Conservation (phyloP, 2,113 vertebrate genomes). For the Elgaria multicarinata region DNA sequence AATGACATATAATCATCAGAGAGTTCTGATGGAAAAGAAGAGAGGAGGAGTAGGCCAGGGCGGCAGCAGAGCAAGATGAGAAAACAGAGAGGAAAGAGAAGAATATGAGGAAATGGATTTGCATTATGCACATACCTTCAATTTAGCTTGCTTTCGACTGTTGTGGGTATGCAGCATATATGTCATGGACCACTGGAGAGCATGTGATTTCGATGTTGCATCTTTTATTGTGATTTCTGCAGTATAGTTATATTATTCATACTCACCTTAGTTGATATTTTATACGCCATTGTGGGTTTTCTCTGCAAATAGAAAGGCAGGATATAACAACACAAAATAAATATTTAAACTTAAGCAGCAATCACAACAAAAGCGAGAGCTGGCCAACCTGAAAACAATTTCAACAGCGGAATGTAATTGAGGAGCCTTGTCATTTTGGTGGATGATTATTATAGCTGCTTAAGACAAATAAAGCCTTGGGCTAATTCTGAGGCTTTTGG, state of each 20-base stretch:
- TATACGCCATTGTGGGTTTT: not conserved
- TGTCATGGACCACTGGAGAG: not conserved
- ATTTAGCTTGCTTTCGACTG: not conserved
- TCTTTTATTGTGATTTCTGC: not conserved
- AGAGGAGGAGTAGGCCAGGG: not conserved
- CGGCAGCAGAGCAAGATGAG: not conserved
- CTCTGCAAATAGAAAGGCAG: not conserved
- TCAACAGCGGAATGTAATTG: not conserved
- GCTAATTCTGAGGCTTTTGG: not conserved
- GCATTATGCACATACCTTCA: not conserved
- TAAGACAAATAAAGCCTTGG: not conserved
- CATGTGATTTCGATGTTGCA: not conserved
- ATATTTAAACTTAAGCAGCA: not conserved
- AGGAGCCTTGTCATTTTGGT: not conserved
- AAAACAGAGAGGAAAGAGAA: not conserved
- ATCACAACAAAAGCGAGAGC: slow-evolving; percentile 6
- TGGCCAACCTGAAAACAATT: not conserved
- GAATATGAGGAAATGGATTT: not conserved
- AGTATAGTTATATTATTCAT: not conserved
- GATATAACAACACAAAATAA: not conserved
- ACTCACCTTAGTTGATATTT: not conserved
- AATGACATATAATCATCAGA: not conserved
- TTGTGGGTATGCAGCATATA: not conserved
- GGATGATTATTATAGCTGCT: not conserved
- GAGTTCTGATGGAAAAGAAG: not conserved